phyloP scores from a whole-genome alignment of 2,113 vertebrate species.

The Sinocyclocheilus anophthalmus region DNA sequence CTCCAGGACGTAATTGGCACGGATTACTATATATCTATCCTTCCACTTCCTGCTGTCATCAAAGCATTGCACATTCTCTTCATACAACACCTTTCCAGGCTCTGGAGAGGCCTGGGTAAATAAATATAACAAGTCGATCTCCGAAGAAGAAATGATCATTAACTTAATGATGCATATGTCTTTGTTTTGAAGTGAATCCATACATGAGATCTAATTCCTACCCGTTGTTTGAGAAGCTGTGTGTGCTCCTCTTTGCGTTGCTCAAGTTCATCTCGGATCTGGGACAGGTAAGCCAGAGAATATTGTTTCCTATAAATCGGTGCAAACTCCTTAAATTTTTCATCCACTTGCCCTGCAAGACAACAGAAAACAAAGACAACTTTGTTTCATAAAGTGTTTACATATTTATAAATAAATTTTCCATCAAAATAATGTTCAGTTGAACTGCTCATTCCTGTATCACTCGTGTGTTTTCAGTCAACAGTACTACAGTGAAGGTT shows the following conservation, averaged over 20 bases:
- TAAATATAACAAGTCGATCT: background rate
- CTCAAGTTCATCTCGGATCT: conserved; percentile 83
- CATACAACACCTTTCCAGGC: conserved; percentile 74
- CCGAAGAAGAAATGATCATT: background rate
- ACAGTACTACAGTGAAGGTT: background rate
- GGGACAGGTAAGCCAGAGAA: conserved; percentile 78
- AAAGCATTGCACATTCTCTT: conserved; percentile 77
- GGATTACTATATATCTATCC: conserved; percentile 83
- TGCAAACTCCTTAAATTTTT: conserved; percentile 80
- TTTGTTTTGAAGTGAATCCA: background rate
- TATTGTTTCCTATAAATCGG: conserved; percentile 85
- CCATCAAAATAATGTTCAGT: background rate
- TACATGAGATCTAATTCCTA: conserved; percentile 55
- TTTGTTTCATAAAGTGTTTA: background rate
- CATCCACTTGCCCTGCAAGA: conserved; percentile 80
- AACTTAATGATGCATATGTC: background rate
- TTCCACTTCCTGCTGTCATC: conserved; percentile 89
- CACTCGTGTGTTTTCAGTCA: background rate
- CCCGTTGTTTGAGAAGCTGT: conserved; percentile 83
- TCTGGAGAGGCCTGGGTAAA: conserved; percentile 68
- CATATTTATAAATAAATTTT: background rate
- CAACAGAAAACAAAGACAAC: background rate
- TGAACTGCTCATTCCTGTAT: background rate
- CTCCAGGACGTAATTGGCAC: conserved; percentile 84
- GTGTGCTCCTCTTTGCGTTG: conserved; percentile 76